Conservation (phyloP, 2,888 invertebrate genomes). For the Trissoscelio sp. region DNA sequence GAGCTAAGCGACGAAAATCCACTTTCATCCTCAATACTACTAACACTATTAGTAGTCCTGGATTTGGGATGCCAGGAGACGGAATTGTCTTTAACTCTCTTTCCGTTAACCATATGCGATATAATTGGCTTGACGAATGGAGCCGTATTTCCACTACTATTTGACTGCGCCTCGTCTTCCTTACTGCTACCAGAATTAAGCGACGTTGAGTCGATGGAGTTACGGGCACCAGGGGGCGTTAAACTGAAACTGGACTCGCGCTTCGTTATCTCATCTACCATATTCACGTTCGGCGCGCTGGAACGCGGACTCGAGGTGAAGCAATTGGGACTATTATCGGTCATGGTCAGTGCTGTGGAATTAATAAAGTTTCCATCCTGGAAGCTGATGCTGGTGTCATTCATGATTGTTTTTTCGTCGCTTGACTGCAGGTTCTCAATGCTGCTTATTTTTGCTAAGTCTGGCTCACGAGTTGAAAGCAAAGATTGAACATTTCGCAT, state of each 20-base stretch:
- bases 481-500: constrained; percentile 88
- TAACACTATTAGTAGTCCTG: constrained; percentile 77
- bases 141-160: constrained; percentile 16
- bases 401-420: constrained; percentile 46
- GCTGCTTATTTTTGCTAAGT: constrained; percentile 82
- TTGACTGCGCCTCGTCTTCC: constrained; percentile 74
- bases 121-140: constrained; percentile 52
- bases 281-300: constrained; percentile 57
- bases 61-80: constrained; percentile 58
- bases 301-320: constrained; percentile 72
- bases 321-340: constrained; percentile 64
- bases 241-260: constrained; percentile 59
- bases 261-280: constrained; percentile 53
- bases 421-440: constrained; percentile 71
- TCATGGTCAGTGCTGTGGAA: constrained; percentile 71
- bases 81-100: constrained; percentile 64
- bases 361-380: constrained; percentile 72
- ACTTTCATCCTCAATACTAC: constrained; percentile 90
- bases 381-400: constrained; percentile 56
- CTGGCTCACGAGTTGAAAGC: constrained; percentile 87
- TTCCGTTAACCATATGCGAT: constrained; percentile 73
- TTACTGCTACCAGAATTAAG: constrained; percentile 78
- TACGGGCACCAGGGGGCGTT: constrained; percentile 75
- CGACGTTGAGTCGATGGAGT: constrained; percentile 79
- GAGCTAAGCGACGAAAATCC: constrained; percentile 94